Conservation (phyloP, 2,888 invertebrate species). For the Caenorhabditis sulstoni region DNA sequence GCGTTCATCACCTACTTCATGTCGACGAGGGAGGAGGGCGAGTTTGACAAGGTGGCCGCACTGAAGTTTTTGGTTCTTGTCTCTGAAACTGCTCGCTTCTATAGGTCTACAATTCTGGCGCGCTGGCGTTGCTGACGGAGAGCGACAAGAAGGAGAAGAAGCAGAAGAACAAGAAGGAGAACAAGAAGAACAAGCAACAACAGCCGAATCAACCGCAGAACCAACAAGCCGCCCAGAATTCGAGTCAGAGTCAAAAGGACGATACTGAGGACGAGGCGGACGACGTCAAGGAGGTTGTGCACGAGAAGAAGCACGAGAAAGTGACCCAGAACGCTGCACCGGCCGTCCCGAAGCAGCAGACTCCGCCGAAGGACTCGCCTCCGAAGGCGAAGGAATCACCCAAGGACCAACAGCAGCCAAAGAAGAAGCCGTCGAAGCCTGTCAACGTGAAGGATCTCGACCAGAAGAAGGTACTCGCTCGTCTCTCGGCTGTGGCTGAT, state of each 20-base stretch:
- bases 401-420: constrained; percentile 16
- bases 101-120: constrained; percentile 24
- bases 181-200: neutral
- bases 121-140: constrained; percentile 23
- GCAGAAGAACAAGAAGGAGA: constrained; percentile 27
- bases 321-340: neutral
- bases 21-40: constrained; percentile 12
- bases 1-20: constrained; percentile 21
- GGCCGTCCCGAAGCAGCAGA: neutral
- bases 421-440: constrained; percentile 28
- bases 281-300: neutral
- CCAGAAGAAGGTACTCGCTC: constrained; percentile 27
- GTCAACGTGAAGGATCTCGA: constrained; percentile 42
- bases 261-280: neutral
- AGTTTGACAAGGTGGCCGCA: constrained; percentile 31
- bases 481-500: constrained; percentile 12
- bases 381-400: constrained; percentile 1
- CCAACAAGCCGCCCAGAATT: neutral
- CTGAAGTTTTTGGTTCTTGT: neutral
- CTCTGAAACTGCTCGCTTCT: neutral
- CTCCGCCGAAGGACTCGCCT: neutral
- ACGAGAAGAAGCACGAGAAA: neutral
- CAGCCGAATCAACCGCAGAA: neutral
- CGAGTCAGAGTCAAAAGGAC: neutral
- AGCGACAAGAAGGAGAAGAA: constrained; percentile 29